Conservation (phyloP, 2,797 vertebrate genomes). For the Chelon labrosus region DNA sequence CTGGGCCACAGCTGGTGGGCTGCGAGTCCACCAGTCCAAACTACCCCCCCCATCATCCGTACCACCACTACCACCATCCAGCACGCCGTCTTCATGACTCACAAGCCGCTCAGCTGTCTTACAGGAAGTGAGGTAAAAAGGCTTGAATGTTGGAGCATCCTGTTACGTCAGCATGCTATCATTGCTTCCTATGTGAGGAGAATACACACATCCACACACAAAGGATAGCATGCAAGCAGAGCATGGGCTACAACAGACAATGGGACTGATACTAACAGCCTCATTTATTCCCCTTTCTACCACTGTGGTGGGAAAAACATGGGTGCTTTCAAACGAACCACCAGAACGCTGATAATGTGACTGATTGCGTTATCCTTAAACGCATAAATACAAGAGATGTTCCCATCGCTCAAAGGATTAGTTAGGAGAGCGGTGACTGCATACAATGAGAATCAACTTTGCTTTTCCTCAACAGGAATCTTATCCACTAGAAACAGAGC, state of each 20-base stretch:
- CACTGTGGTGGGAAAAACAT: constrained; percentile 11
- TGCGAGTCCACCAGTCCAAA: constrained; percentile 33
- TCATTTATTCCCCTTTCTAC: constrained; percentile 19
- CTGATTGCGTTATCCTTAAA: constrained; percentile 29
- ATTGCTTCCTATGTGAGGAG: constrained; percentile 58
- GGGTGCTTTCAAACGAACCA: constrained; percentile 22
- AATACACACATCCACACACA: constrained; percentile 26
- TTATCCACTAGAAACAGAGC: constrained; percentile 35
- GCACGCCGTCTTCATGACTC: constrained; percentile 40
- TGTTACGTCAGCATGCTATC: constrained; percentile 55
- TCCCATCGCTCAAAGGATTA: constrained; percentile 14
- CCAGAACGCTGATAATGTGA: constrained; percentile 21
- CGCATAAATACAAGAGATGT: background rate
- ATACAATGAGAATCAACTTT: constrained; percentile 33
- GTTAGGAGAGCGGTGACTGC: constrained; percentile 11
- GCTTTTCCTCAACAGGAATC: constrained; percentile 30
- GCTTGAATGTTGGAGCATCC: constrained; percentile 64
- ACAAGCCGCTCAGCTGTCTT: constrained; percentile 45
- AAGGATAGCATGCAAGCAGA: constrained; percentile 31
- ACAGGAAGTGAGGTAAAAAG: constrained; percentile 71
- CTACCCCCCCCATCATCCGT: background rate
- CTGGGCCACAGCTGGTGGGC: constrained; percentile 71
- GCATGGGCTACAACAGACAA: constrained; percentile 43
- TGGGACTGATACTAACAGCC: constrained; percentile 24
- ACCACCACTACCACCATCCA: constrained; percentile 2